Evolutionary conservation across 2,888 invertebrate species (phyloP).

Genomic region (Acleris holmiana): DNA sequence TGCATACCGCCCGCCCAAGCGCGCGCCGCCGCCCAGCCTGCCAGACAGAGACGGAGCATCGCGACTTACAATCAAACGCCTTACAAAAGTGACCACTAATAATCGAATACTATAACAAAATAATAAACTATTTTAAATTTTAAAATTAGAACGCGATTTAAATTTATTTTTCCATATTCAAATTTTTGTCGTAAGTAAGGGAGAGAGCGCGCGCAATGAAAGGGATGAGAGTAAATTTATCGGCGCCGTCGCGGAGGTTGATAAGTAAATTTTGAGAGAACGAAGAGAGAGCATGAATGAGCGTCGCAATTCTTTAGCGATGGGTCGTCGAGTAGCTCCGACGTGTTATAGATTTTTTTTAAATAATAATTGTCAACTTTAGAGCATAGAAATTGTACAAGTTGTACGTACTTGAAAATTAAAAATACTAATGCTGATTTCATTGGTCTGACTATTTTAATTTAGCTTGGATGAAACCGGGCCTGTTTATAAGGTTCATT

Average conservation of each 20-base stretch:
- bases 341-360: background rate
- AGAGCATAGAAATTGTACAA: no score
- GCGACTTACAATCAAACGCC: conserved; percentile 53
- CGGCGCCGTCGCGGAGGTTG: conserved; percentile 72
- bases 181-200: conserved; percentile 43
- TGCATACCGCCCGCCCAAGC: conserved; percentile 85
- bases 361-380: no score
- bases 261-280: conserved; percentile 67
- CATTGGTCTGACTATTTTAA: no score
- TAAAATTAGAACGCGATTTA: conserved; percentile 9
- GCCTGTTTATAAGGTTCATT: no score
- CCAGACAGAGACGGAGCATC: conserved; percentile 77
- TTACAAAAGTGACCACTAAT: conserved; percentile 43
- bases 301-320: conserved; percentile 68
- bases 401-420: no score
- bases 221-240: conserved; percentile 82
- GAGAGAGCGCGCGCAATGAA: conserved; percentile 65
- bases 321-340: conserved; percentile 57
- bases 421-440: no score
- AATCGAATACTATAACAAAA: background rate
- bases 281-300: conserved; percentile 73
- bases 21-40: conserved; percentile 81
- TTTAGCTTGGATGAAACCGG: no score
- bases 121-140: conserved; percentile 15
- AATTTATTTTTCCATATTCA: conserved; percentile 22